Conservation (phyloP, 2,888 invertebrate genomes). For the Drosophila demipolita region DNA sequence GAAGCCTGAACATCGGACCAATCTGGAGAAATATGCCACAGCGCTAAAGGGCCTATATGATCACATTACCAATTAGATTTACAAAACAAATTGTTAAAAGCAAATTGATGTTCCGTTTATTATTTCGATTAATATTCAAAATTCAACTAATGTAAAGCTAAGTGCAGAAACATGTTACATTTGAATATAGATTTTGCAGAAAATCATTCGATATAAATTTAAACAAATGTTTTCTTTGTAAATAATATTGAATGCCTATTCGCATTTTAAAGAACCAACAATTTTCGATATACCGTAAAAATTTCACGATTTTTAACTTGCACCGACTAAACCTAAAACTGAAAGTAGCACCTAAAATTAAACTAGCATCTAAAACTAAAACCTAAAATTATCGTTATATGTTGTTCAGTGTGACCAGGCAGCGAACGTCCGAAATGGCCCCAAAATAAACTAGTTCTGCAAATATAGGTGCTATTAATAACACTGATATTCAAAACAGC, state of each 20-base stretch:
- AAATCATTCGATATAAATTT: background rate
- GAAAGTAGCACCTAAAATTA: background rate
- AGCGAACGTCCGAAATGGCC: background rate
- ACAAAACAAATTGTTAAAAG: no score
- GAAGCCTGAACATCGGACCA: background rate
- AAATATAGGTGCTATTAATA: background rate
- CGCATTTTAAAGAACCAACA: no score
- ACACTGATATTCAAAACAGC: constrained; percentile 26
- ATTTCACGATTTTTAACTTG: background rate
- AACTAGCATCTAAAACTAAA: background rate
- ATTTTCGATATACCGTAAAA: no score
- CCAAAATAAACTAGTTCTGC: background rate
- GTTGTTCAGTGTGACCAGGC: background rate
- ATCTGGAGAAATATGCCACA: constrained; percentile 33
- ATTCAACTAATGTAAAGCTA: background rate
- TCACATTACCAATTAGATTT: constrained; percentile 26
- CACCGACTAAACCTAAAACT: background rate
- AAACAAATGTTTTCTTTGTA: background rate
- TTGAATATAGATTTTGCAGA: background rate
- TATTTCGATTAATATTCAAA: background rate
- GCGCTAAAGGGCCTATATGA: constrained; percentile 51
- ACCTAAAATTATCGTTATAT: background rate
- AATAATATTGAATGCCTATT: no score
- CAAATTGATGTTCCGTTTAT: no score
- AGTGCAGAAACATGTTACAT: background rate